Evolutionary conservation across 2,888 invertebrate species (phyloP).

Genomic region (Leptopterna dolabrata): DNA sequence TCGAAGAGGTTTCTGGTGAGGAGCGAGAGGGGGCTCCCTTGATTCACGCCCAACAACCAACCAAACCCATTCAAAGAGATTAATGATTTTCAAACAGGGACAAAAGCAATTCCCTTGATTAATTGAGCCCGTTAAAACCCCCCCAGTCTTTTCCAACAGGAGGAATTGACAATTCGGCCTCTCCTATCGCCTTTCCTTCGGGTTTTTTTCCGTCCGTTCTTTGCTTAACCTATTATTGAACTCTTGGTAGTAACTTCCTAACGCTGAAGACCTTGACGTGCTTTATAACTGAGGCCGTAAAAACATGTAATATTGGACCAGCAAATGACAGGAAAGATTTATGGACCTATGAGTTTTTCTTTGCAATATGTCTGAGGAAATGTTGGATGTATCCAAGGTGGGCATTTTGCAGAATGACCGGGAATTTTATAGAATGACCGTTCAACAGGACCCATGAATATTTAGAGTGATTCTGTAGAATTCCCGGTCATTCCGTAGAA

Average conservation of each 20-base stretch:
- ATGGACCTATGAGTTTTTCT: no score
- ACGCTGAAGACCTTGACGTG: background rate
- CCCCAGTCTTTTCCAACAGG: constrained; percentile 5
- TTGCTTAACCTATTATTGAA: background rate
- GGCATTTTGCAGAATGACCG: no score
- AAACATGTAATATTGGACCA: no score
- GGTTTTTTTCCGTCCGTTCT: background rate
- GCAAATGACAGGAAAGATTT: no score
- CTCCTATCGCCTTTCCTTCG: background rate
- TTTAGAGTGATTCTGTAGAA: no score
- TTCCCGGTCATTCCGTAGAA: no score
- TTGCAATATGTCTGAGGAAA: no score
- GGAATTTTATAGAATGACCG: no score
- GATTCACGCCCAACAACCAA: constrained; percentile 46
- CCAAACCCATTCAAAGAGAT: constrained; percentile 48
- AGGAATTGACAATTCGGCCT: constrained; percentile 41
- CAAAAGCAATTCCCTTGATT: constrained; percentile 48
- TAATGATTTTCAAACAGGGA: constrained; percentile 49
- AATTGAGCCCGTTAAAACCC: constrained; percentile 42
- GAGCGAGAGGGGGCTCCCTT: background rate
- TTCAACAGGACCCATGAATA: no score
- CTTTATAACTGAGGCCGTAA: no score
- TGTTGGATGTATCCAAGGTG: no score
- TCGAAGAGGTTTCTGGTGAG: background rate
- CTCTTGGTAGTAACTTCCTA: background rate